Conservation (phyloP, 2,888 invertebrate species). For the Scaptomyza caliginosa region DNA sequence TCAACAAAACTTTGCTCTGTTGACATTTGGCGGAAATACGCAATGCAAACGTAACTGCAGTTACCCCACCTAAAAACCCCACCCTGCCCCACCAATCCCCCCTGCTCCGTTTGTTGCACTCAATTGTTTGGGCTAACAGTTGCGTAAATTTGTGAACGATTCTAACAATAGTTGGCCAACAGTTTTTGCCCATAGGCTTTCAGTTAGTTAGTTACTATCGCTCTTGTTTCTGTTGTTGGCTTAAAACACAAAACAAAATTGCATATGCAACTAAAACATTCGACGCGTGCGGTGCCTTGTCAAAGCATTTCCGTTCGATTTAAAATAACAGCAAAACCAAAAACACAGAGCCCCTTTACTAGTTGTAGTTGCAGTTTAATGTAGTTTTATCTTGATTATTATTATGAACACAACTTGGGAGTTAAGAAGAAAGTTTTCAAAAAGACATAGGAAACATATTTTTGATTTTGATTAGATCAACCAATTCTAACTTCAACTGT, state of each 20-base stretch:
- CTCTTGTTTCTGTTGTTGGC: neutral
- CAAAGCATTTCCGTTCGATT: slow-evolving; percentile 74
- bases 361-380: neutral
- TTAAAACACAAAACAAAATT: slow-evolving; percentile 6
- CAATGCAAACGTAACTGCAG: slow-evolving; percentile 80
- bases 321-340: slow-evolving; percentile 60
- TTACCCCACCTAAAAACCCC: neutral
- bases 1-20: slow-evolving; percentile 75
- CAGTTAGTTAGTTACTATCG: neutral
- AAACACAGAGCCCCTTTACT: neutral
- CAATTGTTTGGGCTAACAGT: slow-evolving; percentile 48
- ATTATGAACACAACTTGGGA: no score
- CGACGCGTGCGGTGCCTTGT: slow-evolving; percentile 72
- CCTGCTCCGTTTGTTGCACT: neutral
- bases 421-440: no score
- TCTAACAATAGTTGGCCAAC: slow-evolving; percentile 76
- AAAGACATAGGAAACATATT: no score
- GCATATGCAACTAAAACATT: no score
- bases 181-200: slow-evolving; percentile 36
- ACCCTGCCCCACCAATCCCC: neutral
- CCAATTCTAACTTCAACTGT: no score
- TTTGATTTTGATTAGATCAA: no score
- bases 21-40: slow-evolving; percentile 83
- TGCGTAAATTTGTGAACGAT: slow-evolving; percentile 75
- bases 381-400: neutral